Percentiles rank a stretch among this genome's conserved stretches.
Conservation (phyloP, 2,797 vertebrate species). For the Bovichtus diacanthus region DNA sequence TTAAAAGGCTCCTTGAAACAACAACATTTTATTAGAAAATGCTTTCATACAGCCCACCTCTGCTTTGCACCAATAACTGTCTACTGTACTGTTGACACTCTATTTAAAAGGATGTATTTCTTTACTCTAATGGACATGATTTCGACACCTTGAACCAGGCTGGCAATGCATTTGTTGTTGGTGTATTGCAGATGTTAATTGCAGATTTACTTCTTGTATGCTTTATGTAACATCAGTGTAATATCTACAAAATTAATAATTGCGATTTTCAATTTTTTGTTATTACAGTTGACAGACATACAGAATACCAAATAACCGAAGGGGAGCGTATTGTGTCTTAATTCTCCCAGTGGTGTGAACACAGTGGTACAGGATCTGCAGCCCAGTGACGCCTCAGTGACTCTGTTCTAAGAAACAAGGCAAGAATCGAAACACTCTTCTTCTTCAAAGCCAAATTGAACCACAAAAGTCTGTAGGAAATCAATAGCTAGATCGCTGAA, state of each 20-base stretch:
- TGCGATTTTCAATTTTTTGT: not conserved
- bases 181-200: not conserved
- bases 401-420: slow-evolving; percentile 34
- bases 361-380: slow-evolving; percentile 18
- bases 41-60: slow-evolving; percentile 23
- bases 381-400: slow-evolving; percentile 44
- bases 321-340: slow-evolving; percentile 2
- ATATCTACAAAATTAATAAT: not conserved
- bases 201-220: not conserved
- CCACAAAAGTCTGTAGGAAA: slow-evolving; percentile 42
- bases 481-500: slow-evolving; percentile 54
- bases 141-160: slow-evolving; percentile 1
- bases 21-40: slow-evolving; percentile 23
- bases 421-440: slow-evolving; percentile 36
- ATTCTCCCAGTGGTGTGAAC: not conserved
- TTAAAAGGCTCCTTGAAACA: slow-evolving; percentile 35
- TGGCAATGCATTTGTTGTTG: not conserved
- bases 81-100: slow-evolving; percentile 13
- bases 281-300: not conserved
- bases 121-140: not conserved
- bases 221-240: not conserved
- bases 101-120: slow-evolving; percentile 28
- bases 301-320: not conserved
- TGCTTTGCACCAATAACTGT: slow-evolving; percentile 27
- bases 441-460: slow-evolving; percentile 50